Conservation (phyloP, 1,140 invertebrate genomes). For the Drosophila sp. region DNA sequence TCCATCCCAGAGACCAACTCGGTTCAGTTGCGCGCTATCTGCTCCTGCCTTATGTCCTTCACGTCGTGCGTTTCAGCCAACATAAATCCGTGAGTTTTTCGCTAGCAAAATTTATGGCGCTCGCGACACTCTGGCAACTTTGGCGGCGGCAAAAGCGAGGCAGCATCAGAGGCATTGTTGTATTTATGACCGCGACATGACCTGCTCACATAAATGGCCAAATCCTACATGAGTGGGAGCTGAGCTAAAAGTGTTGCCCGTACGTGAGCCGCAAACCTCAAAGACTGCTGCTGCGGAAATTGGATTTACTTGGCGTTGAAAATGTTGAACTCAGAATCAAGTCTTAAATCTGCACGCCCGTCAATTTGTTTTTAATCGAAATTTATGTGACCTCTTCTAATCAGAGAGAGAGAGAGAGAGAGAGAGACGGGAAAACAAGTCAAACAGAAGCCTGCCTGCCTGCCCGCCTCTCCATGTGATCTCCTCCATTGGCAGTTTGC, state of each 20-base stretch:
- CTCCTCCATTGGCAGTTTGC: conserved; percentile 55
- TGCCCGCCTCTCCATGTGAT: not conserved
- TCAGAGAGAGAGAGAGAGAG: conserved; percentile 38
- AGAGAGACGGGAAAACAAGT: conserved; percentile 5
- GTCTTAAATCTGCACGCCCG: conserved; percentile 67
- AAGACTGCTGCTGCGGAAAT: conserved; percentile 60
- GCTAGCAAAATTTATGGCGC: conserved; percentile 74
- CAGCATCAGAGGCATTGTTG: conserved; percentile 63
- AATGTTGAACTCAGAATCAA: conserved; percentile 34
- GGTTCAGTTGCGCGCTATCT: conserved; percentile 29
- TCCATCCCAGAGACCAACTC: not conserved
- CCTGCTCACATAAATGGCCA: conserved; percentile 68
- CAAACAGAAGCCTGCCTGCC: conserved; percentile 26
- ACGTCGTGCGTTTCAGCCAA: conserved; percentile 49
- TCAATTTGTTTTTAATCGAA: conserved; percentile 73
- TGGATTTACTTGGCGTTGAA: conserved; percentile 64
- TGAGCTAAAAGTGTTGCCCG: conserved; percentile 67
- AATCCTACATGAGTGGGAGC: conserved; percentile 33
- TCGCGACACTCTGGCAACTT: conserved; percentile 74
- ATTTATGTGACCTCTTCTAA: conserved; percentile 66
- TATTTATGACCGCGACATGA: conserved; percentile 83
- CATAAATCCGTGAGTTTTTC: conserved; percentile 82
- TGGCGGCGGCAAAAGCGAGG: conserved; percentile 35
- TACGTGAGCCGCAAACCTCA: conserved; percentile 68
- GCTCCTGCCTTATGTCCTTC: conserved; percentile 51